Percentiles rank a stretch among this genome's conserved stretches.
These are phyloP conservation scores for Boleophthalmus pectinirostris DNA, from an alignment of 2,113 vertebrate species.

Conservation along the genomic window DNA sequence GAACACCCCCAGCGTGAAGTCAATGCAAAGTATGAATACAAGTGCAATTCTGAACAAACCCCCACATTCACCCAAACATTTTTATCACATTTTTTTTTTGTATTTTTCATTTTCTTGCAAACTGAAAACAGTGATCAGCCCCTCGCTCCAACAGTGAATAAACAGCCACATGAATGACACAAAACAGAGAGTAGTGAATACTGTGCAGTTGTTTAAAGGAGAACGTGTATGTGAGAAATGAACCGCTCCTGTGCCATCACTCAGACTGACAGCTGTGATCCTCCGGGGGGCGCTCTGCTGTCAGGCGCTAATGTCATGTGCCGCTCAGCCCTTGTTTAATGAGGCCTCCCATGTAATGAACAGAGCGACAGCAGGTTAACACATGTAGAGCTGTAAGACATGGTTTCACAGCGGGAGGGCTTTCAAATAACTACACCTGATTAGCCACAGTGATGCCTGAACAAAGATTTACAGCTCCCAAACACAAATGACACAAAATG, in stretches of 20 bases:
- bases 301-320: background rate
- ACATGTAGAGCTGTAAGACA: background rate
- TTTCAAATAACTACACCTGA: too few species aligned
- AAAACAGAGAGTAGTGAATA: background rate
- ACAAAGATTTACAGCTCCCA: too few species aligned
- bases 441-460: too few species aligned
- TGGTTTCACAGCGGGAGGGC: background rate
- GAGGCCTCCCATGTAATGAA: background rate
- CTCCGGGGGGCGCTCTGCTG: background rate
- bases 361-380: background rate
- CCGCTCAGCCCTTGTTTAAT: background rate
- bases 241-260: background rate
- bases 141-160: background rate
- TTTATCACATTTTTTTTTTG: background rate
- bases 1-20: too few species aligned
- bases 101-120: background rate
- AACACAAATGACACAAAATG: too few species aligned
- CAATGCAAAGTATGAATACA: too few species aligned
- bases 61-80: background rate
- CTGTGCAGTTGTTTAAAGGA: background rate
- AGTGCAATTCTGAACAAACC: too few species aligned
- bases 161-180: background rate
- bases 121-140: background rate
- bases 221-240: background rate
- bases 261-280: slow-evolving; percentile 1